Evolutionary conservation across 2,113 vertebrate genomes (phyloP).

Genomic region (Aegypius monachus): DNA sequence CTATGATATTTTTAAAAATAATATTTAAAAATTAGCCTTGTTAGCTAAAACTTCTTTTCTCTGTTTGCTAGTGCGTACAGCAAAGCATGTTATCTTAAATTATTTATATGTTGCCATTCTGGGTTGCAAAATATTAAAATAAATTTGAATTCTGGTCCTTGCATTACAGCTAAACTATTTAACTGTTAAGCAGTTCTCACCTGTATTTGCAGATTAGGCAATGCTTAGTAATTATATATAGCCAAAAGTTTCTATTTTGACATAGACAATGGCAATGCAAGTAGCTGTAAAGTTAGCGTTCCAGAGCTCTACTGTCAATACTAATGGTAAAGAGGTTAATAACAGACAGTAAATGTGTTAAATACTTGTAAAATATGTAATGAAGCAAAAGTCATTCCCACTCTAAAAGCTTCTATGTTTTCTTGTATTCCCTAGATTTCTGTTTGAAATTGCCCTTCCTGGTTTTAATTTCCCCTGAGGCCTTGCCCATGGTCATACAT

Average conservation of each 20-base stretch:
- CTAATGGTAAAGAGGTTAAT: neutral
- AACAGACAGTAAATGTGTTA: neutral
- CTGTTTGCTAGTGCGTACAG: neutral
- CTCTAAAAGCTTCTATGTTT: neutral
- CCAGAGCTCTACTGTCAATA: neutral
- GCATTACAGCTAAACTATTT: neutral
- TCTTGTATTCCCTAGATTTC: neutral
- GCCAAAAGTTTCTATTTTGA: neutral
- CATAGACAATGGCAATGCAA: neutral
- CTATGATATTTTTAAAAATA: neutral
- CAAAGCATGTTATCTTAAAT: neutral
- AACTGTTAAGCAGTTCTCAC: neutral
- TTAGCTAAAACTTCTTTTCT: neutral
- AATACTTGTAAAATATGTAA: neutral
- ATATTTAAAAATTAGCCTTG: neutral
- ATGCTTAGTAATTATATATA: neutral
- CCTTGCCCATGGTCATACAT: neutral
- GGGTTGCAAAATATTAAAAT: neutral
- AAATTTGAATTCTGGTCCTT: neutral
- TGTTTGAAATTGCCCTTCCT: neutral
- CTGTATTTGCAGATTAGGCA: neutral
- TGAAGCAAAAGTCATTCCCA: neutral
- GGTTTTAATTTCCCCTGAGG: neutral
- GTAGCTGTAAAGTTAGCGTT: neutral
- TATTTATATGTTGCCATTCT: neutral